phyloP scores from a whole-genome alignment of 2,797 vertebrate genomes.

The Crocidura indochinensis region DNA sequence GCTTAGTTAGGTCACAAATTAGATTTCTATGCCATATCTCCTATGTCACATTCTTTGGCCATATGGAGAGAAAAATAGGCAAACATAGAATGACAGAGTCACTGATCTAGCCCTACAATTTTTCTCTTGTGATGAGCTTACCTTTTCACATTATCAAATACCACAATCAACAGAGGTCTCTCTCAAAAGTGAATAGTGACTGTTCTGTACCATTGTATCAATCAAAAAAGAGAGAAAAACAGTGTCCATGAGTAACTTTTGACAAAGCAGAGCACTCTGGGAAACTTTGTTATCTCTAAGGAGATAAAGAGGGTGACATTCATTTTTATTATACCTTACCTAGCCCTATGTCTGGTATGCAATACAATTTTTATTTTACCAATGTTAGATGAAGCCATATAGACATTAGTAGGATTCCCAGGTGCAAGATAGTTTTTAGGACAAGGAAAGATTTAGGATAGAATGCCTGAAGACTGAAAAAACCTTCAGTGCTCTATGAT shows the following conservation, averaged over 20 bases:
- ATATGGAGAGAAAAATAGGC: background rate
- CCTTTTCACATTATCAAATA: background rate
- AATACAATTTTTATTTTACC: background rate
- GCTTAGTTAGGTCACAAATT: background rate
- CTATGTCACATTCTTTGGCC: background rate
- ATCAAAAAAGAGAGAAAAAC: background rate
- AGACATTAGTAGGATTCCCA: background rate
- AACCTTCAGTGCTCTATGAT: background rate
- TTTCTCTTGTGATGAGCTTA: background rate
- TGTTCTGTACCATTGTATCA: background rate
- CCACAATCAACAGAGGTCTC: background rate
- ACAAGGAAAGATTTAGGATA: background rate
- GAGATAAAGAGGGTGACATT: background rate
- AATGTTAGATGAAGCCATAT: background rate
- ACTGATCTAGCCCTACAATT: background rate
- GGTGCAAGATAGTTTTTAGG: conserved; percentile 28
- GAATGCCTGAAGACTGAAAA: background rate
- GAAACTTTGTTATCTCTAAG: background rate
- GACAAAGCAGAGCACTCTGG: background rate
- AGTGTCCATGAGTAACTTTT: background rate
- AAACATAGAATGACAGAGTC: background rate
- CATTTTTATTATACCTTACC: background rate
- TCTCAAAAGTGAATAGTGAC: background rate
- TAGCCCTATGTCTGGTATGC: background rate
- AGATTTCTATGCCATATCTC: background rate